Conservation (phyloP, 1,140 invertebrate genomes). For the Papilio dardanus region DNA sequence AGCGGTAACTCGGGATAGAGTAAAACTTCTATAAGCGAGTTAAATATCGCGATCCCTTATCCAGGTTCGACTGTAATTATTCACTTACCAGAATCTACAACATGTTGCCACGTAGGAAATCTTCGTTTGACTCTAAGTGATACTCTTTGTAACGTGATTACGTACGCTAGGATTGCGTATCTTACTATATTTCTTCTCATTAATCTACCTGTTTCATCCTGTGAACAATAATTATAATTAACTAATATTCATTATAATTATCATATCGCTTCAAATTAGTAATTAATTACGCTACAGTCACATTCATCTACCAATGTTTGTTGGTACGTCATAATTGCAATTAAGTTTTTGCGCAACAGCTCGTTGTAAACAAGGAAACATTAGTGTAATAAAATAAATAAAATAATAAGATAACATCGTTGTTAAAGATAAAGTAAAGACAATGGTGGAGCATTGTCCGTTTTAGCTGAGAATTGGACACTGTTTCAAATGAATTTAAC, state of each 20-base stretch:
- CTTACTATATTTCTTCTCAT: conserved; percentile 95
- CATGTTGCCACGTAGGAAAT: conserved; percentile 95
- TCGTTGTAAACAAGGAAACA: conserved; percentile 32
- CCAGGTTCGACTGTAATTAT: too few relatives aligned
- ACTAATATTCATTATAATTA: not conserved
- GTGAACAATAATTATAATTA: conserved; percentile 50
- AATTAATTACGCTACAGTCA: not conserved
- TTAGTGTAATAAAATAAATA: conserved; percentile 30
- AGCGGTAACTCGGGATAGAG: too few relatives aligned
- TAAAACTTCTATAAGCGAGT: too few relatives aligned
- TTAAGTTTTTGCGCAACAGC: conserved; percentile 7
- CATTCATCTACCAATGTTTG: not conserved
- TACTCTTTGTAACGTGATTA: conserved; percentile 93
- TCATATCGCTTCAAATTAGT: not conserved
- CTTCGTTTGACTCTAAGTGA: conserved; percentile 94
- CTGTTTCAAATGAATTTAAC: conserved; percentile 22
- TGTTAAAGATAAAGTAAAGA: conserved; percentile 34
- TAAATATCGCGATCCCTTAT: too few relatives aligned
- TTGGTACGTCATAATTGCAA: not conserved
- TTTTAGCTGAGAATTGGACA: conserved; percentile 2
- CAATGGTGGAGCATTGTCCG: conserved; percentile 12
- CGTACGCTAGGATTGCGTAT: conserved; percentile 94
- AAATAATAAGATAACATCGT: conserved; percentile 31
- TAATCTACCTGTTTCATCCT: conserved; percentile 93
- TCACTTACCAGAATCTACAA: conserved; percentile 93